phyloP scores from a whole-genome alignment of 1,140 invertebrate species.

The Ceratosolen fusciceps region DNA sequence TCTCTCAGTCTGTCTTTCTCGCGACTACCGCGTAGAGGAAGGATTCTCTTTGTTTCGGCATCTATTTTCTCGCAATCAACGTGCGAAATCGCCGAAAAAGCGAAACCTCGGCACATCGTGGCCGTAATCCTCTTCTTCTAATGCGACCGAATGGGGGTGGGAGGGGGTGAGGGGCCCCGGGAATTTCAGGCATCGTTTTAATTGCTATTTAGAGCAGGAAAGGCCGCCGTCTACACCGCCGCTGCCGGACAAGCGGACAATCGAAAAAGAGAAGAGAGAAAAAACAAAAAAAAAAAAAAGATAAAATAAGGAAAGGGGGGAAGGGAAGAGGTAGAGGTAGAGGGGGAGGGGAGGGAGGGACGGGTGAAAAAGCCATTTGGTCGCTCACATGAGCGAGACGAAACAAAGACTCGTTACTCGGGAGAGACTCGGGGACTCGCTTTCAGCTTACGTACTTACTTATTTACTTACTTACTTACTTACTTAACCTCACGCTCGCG shows the following conservation, averaged over 20 bases:
- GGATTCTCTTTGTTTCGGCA: too few species aligned
- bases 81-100: slow-evolving; percentile 43
- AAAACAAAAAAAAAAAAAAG: too few species aligned
- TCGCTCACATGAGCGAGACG: slow-evolving; percentile 30
- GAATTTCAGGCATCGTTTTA: slow-evolving; percentile 30
- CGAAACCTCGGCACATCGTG: background rate
- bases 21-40: too few species aligned
- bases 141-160: background rate
- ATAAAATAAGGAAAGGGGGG: too few species aligned
- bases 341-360: too few species aligned
- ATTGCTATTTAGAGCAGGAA: slow-evolving; percentile 33
- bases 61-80: slow-evolving; percentile 29
- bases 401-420: slow-evolving; percentile 21
- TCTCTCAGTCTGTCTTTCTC: too few species aligned
- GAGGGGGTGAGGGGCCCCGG: too few species aligned
- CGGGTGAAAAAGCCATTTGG: slow-evolving; percentile 39
- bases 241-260: slow-evolving; percentile 4
- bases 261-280: slow-evolving; percentile 28
- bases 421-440: background rate
- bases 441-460: too few species aligned
- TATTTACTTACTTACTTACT: too few species aligned
- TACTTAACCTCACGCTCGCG: too few species aligned
- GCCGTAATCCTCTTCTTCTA: background rate
- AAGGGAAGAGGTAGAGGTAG: too few species aligned
- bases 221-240: background rate